These are phyloP conservation scores for Pedetes capensis DNA, from an alignment of 2,113 vertebrate genomes.

Conservation along the genomic window DNA sequence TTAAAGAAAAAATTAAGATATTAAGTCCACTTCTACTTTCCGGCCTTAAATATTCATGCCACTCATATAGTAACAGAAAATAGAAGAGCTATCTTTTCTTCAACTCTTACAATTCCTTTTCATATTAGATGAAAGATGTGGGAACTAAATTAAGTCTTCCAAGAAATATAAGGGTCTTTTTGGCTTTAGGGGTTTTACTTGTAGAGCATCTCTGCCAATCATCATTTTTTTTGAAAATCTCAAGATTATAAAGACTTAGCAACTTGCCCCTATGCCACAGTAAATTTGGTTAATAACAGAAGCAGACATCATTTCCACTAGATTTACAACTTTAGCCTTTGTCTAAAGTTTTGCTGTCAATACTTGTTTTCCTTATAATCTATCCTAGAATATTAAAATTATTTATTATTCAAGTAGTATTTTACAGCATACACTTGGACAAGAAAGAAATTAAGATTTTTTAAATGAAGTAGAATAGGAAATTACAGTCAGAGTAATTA, in stretches of 20 bases:
- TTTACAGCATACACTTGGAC: constrained; percentile 1
- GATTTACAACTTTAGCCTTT: not conserved
- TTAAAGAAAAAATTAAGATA: constrained; percentile 31
- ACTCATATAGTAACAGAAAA: not conserved
- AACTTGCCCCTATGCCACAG: not conserved
- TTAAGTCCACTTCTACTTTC: not conserved
- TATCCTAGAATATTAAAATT: constrained; percentile 7
- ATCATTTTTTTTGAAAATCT: not conserved
- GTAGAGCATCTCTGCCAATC: not conserved
- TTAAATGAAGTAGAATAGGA: not conserved
- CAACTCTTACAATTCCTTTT: not conserved
- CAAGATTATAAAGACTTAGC: not conserved
- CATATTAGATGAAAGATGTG: not conserved
- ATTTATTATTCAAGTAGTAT: constrained; percentile 5
- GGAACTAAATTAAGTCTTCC: not conserved
- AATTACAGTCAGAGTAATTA: not conserved
- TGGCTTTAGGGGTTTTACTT: not conserved
- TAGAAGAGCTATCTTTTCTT: not conserved
- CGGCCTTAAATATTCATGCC: not conserved
- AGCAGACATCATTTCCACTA: not conserved
- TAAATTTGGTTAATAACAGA: not conserved
- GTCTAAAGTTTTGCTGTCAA: not conserved
- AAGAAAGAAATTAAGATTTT: not conserved
- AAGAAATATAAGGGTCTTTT: not conserved
- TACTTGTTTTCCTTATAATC: constrained; percentile 8